Conservation (phyloP, 2,113 vertebrate genomes). For the Dicaeum eximium region DNA sequence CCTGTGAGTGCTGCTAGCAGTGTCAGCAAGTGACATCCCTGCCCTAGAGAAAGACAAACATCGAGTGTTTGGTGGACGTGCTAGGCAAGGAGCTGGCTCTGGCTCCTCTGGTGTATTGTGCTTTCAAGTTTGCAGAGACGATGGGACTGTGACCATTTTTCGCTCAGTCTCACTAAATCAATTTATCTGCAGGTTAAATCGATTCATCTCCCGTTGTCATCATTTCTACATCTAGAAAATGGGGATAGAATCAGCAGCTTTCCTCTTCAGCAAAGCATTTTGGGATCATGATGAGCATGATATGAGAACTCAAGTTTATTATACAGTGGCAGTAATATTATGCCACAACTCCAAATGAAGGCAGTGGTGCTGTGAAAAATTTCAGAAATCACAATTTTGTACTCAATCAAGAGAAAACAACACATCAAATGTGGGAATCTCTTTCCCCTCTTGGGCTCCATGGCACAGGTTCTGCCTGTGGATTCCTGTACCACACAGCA, state of each 20-base stretch:
- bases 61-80: accelerated
- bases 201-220: not conserved
- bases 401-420: not conserved
- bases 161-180: not conserved
- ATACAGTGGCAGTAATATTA: not conserved
- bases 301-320: not conserved
- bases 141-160: not conserved
- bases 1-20: not conserved
- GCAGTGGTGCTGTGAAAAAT: not conserved
- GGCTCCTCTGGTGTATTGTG: not conserved
- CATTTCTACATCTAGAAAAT: not conserved
- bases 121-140: not conserved
- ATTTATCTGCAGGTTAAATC: not conserved
- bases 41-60: not conserved
- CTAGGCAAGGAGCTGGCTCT: not conserved
- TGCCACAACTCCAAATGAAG: not conserved
- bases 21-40: not conserved
- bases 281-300: not conserved
- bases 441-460: not conserved
- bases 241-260: not conserved
- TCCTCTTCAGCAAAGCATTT: not conserved
- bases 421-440: not conserved
- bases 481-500: not conserved
- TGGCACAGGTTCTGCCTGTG: not conserved
- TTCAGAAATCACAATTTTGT: not conserved